Evolutionary conservation across 1,140 invertebrate species (phyloP), one percentile per base, ranked within the genome.

Genomic region (Idris sp.): DNA sequence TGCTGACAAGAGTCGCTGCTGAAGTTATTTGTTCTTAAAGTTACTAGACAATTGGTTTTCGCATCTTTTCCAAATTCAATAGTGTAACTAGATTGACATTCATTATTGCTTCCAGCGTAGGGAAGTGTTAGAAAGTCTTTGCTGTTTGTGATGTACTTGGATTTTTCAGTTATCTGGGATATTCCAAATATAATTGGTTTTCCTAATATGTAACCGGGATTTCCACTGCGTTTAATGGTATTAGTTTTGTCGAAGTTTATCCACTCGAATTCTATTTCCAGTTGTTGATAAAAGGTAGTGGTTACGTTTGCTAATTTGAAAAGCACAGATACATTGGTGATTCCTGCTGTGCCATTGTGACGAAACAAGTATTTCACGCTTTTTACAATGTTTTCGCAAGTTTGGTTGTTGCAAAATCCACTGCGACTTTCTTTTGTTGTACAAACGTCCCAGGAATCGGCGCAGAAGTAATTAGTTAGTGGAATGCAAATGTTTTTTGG

Each of bases 171-270:
- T n/a, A 56, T 46, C 14, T 74, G 59, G 59, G 86, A 75, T 22
- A 64, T 81, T 10, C 89, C 91, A 46, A 88, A 84, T 48, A 93
- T 83, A 18, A 94, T 87, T 1, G 92, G 92, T 76, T 90, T 90
- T 4, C 90, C 90, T 5, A 86, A 43, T 6, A 89, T 74, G 76
- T 94, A 94, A 2, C 92, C 92, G 9, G 92, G 91, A 83, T 92
- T 92, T 40, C 92, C 93, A 83, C 92, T 93, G 31, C 89, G 74
- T 78, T 85, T 77, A 7, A 87, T 79, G 38, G 77, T 68, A 35
- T 80, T 79, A 26, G 78, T 68, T 7, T 78, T 59, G 48, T 84
- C 80, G 31, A 81, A 65, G 30, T 86, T 81, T 19, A 74, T 75
- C 90, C 90, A 91, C 31, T 86, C 53, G 71, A 89, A 91, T 13